Conservation (phyloP, 2,113 vertebrate genomes). For the Notechis scutatus region DNA sequence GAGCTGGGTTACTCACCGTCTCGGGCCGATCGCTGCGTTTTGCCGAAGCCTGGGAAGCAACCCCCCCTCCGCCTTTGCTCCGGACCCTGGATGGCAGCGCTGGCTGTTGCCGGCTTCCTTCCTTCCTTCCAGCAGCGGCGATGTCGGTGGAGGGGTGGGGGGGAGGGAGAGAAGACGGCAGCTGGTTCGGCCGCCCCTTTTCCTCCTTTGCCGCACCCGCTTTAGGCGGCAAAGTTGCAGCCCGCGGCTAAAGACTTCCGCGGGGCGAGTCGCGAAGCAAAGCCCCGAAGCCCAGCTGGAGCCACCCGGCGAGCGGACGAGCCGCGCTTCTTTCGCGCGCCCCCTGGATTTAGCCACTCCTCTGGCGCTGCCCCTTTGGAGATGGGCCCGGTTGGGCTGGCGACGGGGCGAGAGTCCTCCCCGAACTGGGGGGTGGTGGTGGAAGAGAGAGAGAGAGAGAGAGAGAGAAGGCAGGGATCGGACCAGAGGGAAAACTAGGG, state of each 20-base stretch:
- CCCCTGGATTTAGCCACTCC: neutral
- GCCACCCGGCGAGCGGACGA: neutral
- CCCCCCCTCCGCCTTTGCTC: conserved; percentile 33
- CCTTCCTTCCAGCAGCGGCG: neutral
- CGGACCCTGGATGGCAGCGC: neutral
- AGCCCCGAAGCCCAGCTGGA: neutral
- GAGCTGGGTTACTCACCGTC: neutral
- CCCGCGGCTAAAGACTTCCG: neutral
- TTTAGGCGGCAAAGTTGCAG: neutral
- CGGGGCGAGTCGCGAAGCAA: neutral
- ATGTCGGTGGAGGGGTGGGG: neutral
- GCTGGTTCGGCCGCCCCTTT: neutral
- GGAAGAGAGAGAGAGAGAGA: no score
- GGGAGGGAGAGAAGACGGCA: neutral
- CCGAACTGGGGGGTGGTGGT: neutral
- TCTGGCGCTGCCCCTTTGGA: conserved; percentile 12
- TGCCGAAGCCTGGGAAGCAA: neutral
- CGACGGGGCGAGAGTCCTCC: neutral
- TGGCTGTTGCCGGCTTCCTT: neutral
- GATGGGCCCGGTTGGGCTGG: neutral
- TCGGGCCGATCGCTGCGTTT: neutral
- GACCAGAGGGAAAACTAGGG: neutral
- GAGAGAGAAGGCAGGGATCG: neutral
- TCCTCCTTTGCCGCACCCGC: neutral
- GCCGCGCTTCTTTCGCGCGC: neutral